Percentiles rank a stretch among this genome's conserved stretches.
These are phyloP conservation scores for Platycnemis pennipes DNA, from an alignment of 2,888 invertebrate species.

Conservation along the genomic window DNA sequence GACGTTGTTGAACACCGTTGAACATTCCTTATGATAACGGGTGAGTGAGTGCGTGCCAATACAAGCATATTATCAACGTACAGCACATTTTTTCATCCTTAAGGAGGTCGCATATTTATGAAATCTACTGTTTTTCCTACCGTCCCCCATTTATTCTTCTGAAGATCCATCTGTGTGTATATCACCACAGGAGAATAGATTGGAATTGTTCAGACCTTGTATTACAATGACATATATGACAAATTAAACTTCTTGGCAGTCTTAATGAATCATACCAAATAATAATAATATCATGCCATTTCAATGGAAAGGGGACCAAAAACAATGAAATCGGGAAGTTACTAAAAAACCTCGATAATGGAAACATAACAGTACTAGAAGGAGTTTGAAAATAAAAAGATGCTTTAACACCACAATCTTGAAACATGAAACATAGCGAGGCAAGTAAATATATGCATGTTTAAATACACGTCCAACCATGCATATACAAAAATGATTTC, in stretches of 20 bases:
- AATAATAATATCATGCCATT: slow-evolving; percentile 57
- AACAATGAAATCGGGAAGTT: slow-evolving; percentile 51
- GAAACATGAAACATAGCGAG: slow-evolving; percentile 62
- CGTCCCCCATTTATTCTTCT: slow-evolving; percentile 64
- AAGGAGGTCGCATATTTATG: slow-evolving; percentile 66
- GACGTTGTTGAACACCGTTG: slow-evolving; percentile 72
- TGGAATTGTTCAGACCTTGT: slow-evolving; percentile 60
- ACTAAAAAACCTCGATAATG: slow-evolving; percentile 38
- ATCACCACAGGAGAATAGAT: slow-evolving; percentile 65
- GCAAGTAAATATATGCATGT: slow-evolving; percentile 61
- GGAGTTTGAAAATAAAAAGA: slow-evolving; percentile 59
- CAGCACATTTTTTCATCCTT: slow-evolving; percentile 60
- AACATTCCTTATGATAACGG: slow-evolving; percentile 71
- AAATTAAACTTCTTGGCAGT: slow-evolving; percentile 63
- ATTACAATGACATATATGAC: slow-evolving; percentile 60
- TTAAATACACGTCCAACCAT: slow-evolving; percentile 41
- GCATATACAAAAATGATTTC: slow-evolving; percentile 26
- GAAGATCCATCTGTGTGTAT: slow-evolving; percentile 67
- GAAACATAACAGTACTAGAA: slow-evolving; percentile 47
- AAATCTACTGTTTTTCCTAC: slow-evolving; percentile 66
- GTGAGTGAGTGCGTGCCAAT: slow-evolving; percentile 68
- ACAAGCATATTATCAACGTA: slow-evolving; percentile 70
- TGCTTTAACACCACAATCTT: slow-evolving; percentile 55
- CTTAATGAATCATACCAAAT: slow-evolving; percentile 66
- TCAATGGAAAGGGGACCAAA: slow-evolving; percentile 56